Evolutionary conservation across 1,140 invertebrate species (phyloP).

Genomic region (Ephestia elutella): DNA sequence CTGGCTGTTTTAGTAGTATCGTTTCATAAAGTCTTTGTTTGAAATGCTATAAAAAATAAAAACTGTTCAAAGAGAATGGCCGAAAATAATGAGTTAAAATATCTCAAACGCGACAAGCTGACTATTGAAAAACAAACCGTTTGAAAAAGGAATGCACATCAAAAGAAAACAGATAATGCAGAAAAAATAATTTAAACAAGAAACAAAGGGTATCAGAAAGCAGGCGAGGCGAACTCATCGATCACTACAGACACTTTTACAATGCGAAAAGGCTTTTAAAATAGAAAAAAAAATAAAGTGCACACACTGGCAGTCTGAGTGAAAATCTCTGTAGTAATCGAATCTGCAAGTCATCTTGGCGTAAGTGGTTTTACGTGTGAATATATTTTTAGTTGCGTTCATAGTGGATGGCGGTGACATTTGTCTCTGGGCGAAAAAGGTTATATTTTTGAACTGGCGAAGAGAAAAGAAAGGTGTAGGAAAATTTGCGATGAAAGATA

Average conservation of each 20-base stretch:
- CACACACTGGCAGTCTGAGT: neutral
- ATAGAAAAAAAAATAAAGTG: neutral
- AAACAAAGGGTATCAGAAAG: neutral
- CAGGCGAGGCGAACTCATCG: too few relatives aligned
- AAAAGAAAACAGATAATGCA: too few relatives aligned
- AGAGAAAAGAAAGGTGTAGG: neutral
- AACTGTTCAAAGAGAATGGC: neutral
- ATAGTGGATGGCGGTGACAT: neutral
- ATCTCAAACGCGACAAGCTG: neutral
- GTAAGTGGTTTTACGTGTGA: slow-evolving; percentile 3
- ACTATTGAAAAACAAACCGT: neutral
- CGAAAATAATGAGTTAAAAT: neutral
- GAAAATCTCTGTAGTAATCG: slow-evolving; percentile 3
- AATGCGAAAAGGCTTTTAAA: neutral
- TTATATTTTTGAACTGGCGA: neutral
- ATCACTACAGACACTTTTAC: neutral
- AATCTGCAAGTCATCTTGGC: slow-evolving; percentile 4
- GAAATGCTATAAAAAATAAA: neutral
- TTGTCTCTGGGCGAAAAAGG: neutral
- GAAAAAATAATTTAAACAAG: neutral
- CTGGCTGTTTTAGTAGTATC: neutral
- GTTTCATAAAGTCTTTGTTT: neutral
- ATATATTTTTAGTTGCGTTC: slow-evolving; percentile 1
- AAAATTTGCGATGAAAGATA: too few relatives aligned
- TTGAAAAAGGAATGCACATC: neutral